Evolutionary conservation across 2,113 vertebrate species (phyloP), one percentile per base, ranked within the genome.

Genomic region (Proterorhinus semilunaris): DNA sequence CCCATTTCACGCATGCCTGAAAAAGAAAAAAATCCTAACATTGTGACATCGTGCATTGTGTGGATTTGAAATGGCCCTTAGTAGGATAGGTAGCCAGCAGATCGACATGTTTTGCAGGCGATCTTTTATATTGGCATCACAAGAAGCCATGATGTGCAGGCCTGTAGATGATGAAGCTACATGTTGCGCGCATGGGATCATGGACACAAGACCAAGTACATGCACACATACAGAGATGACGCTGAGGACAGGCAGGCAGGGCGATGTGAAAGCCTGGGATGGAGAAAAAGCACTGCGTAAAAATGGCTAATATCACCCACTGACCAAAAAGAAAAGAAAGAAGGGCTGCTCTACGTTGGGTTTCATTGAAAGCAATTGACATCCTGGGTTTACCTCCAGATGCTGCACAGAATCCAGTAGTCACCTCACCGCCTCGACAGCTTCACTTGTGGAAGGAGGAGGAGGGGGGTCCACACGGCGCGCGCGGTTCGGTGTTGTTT

Each of bases 311-410:
- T 36, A 36, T 36, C 27, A 36, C 4, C 27, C 27, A 36, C 27
- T 36, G 27, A 5, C 27, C 27, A 36, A 36, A 36, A 36, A 36
- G 3, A 3, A 3, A 27, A 3, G 3, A 27, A 27, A 27, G 3
- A 36, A 36, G 4, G 27, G 27, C 27, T 36, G 27, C 27, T 36
- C 27, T 36, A 36, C 27, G 3, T 43, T 59, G 11, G 36, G 27
- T 7, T 15, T 44, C 58, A 44, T 43, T 43, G 27, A 15, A 59
- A 8, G 57, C 36, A 42, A 61, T 61, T 61, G n/a, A 61, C 58
- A 61, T 61, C 58, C 44, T 42, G 7, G 36, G 1, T 44, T 58
- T 61, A 61, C 58, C 58, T 61, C 58, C 58, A 61, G 58, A 61
- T 61, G 58, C 58, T 44, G 58, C 3, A 13, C 36, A 44, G 13